phyloP scores from a whole-genome alignment of 2,888 invertebrate genomes.

The Salticus scenicus region DNA sequence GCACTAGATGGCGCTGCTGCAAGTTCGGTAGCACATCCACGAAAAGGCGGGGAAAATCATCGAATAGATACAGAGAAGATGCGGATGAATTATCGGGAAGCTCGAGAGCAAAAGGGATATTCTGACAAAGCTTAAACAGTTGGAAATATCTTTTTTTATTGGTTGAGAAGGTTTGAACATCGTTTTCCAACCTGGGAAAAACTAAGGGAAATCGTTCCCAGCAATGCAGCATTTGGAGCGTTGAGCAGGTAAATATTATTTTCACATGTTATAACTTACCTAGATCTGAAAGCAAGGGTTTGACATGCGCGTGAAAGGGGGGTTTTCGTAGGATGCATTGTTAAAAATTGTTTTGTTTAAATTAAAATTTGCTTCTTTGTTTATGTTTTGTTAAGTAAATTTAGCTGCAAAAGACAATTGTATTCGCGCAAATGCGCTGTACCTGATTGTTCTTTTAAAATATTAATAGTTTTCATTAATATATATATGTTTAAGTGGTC shows the following conservation, averaged over 20 bases:
- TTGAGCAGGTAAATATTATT: constrained; percentile 56
- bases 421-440: no score
- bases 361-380: no score
- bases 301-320: not conserved
- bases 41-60: constrained; percentile 56
- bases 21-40: not conserved
- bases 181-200: constrained; percentile 53
- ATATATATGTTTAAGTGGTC: no score
- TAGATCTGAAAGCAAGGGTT: not conserved
- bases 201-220: constrained; percentile 25
- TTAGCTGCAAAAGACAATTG: no score
- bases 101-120: constrained; percentile 44
- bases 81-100: constrained; percentile 51
- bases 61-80: constrained; percentile 16
- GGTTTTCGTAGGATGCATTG: not conserved
- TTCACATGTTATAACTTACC: not conserved
- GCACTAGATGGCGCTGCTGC: constrained; percentile 48
- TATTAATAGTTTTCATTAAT: no score
- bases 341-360: no score
- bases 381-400: no score
- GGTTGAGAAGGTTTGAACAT: constrained; percentile 4
- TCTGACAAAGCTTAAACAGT: not conserved
- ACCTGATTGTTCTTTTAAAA: no score
- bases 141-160: not conserved
- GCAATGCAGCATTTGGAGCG: constrained; percentile 67